Percentiles rank a stretch among this genome's conserved stretches.
These are phyloP conservation scores for Megaceryle torquata DNA, from an alignment of 2,113 vertebrate species.

Conservation along the genomic window DNA sequence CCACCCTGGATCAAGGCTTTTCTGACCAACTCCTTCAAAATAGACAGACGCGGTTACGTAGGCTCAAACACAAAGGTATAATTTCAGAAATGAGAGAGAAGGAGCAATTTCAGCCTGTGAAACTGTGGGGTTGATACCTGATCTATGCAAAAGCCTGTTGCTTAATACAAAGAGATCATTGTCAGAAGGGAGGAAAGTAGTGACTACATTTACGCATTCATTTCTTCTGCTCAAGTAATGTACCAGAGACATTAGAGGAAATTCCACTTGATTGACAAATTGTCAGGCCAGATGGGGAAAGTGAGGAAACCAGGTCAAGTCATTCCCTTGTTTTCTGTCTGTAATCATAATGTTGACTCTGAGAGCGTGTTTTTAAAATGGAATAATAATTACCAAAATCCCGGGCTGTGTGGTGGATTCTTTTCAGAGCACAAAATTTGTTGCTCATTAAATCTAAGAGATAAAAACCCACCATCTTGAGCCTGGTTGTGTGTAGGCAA, in stretches of 20 bases:
- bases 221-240: constrained; percentile 33
- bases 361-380: constrained; percentile 9
- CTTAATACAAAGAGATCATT: constrained; percentile 56
- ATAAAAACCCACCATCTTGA: constrained; percentile 15
- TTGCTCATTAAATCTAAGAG: constrained; percentile 28
- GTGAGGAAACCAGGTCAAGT: background rate
- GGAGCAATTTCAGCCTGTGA: background rate
- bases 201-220: constrained; percentile 5
- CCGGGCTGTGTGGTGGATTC: background rate
- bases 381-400: constrained; percentile 13
- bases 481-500: constrained; percentile 1
- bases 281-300: background rate
- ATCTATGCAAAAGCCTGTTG: constrained; percentile 31
- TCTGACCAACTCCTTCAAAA: background rate
- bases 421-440: constrained; percentile 20
- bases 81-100: constrained; percentile 1
- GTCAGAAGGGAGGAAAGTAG: constrained; percentile 18
- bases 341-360: background rate
- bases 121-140: background rate
- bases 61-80: background rate
- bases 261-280: constrained; percentile 47
- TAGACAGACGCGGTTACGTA: background rate
- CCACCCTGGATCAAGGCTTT: background rate
- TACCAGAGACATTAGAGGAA: background rate
- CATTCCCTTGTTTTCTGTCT: constrained; percentile 9